phyloP scores from a whole-genome alignment of 2,797 vertebrate genomes.

The Parambassis ranga region DNA sequence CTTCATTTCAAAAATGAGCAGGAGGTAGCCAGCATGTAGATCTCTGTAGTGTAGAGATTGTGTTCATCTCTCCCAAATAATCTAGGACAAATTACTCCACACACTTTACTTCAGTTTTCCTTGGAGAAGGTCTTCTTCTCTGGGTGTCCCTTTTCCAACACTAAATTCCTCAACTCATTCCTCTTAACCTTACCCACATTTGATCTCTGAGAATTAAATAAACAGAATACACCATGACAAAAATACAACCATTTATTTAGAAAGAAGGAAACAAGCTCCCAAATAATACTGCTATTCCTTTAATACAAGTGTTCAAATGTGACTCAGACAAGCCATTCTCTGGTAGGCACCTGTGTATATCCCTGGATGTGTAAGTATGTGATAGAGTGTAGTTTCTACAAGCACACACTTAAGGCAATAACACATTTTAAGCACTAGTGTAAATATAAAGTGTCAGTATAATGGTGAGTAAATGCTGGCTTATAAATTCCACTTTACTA shows the following conservation, averaged over 20 bases:
- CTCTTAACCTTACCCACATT: neutral
- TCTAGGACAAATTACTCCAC: slow-evolving; percentile 16
- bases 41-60: slow-evolving; percentile 34
- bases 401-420: slow-evolving; percentile 63
- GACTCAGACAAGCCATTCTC: slow-evolving; percentile 34
- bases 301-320: slow-evolving; percentile 69
- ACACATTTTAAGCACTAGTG: slow-evolving; percentile 33
- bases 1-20: slow-evolving; percentile 14
- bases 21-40: slow-evolving; percentile 15
- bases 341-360: slow-evolving; percentile 30
- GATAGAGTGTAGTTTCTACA: slow-evolving; percentile 16
- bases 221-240: slow-evolving; percentile 41
- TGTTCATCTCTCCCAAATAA: slow-evolving; percentile 8
- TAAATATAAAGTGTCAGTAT: slow-evolving; percentile 45
- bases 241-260: slow-evolving; percentile 79
- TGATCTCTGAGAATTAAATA: slow-evolving; percentile 1
- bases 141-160: slow-evolving; percentile 23
- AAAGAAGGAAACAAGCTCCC: slow-evolving; percentile 60
- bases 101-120: neutral
- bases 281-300: slow-evolving; percentile 74
- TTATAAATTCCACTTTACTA: slow-evolving; percentile 3
- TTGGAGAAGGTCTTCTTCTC: slow-evolving; percentile 34
- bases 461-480: slow-evolving; percentile 12
- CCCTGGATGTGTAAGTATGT: slow-evolving; percentile 28
- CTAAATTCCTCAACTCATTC: too few relatives aligned